phyloP scores from a whole-genome alignment of 2,113 vertebrate species.

The Gallinago jamesoni region DNA sequence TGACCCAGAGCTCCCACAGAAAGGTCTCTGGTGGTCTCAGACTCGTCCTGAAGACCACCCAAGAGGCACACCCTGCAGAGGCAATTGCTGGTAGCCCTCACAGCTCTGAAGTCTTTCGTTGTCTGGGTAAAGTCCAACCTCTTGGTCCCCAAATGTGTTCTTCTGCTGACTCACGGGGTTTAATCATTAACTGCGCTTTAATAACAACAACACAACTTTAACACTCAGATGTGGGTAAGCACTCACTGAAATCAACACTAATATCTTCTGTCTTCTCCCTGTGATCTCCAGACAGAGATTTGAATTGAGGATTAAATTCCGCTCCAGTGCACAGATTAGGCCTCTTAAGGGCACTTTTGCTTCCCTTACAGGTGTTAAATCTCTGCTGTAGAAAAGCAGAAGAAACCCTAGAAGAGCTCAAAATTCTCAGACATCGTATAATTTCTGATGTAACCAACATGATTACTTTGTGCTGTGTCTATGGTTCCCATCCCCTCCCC shows the following conservation, averaged over 20 bases:
- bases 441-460: not conserved
- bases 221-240: not conserved
- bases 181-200: not conserved
- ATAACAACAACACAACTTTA: not conserved
- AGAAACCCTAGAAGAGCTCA: not conserved
- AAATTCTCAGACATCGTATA: not conserved
- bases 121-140: not conserved
- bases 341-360: not conserved
- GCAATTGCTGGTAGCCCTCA: too few relatives aligned
- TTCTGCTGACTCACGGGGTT: not conserved
- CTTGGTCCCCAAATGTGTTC: not conserved
- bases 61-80: not conserved
- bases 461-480: accelerated
- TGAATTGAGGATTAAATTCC: not conserved
- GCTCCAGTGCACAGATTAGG: not conserved
- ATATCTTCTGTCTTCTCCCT: not conserved
- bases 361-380: not conserved
- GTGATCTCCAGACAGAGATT: not conserved
- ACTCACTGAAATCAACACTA: not conserved
- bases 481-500: not conserved
- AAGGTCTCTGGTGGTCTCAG: not conserved
- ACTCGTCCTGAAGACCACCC: not conserved
- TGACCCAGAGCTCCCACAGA: not conserved
- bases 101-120: not conserved
- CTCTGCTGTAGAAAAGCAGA: not conserved